Conservation (phyloP, 2,113 vertebrate genomes). For the Dasyurus viverrinus region DNA sequence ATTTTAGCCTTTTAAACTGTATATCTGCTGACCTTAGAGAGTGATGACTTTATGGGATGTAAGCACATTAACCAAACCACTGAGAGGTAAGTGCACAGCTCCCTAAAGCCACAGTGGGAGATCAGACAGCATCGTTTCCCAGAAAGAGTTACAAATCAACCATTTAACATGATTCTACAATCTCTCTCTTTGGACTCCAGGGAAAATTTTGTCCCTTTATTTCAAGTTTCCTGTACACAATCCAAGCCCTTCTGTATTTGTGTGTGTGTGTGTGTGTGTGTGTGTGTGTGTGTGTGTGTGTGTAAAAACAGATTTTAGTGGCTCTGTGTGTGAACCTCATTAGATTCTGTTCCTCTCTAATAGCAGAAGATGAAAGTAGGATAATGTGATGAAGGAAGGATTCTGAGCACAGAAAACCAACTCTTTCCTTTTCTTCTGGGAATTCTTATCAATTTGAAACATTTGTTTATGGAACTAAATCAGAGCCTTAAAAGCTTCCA, state of each 20-base stretch:
- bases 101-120: slow-evolving; percentile 52
- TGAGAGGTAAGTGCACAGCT: slow-evolving; percentile 67
- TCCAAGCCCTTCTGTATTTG: not conserved
- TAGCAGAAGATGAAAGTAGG: slow-evolving; percentile 12
- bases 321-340: slow-evolving; percentile 40
- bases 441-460: slow-evolving; percentile 65
- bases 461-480: slow-evolving; percentile 62
- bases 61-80: slow-evolving; percentile 58
- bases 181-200: slow-evolving; percentile 24
- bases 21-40: slow-evolving; percentile 74
- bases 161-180: slow-evolving; percentile 9
- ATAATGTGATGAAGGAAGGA: slow-evolving; percentile 13
- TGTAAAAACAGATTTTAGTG: not conserved
- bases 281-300: not conserved
- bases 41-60: slow-evolving; percentile 80
- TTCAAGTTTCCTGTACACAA: not conserved
- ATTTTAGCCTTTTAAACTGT: slow-evolving; percentile 73
- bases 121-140: slow-evolving; percentile 43
- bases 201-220: slow-evolving; percentile 39
- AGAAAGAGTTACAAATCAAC: slow-evolving; percentile 12
- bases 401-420: slow-evolving; percentile 40
- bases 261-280: not conserved
- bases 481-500: slow-evolving; percentile 67
- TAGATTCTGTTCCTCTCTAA: slow-evolving; percentile 11
- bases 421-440: slow-evolving; percentile 58